These are phyloP conservation scores for Channa striata DNA, from an alignment of 2,797 vertebrate genomes.

Conservation along the genomic window DNA sequence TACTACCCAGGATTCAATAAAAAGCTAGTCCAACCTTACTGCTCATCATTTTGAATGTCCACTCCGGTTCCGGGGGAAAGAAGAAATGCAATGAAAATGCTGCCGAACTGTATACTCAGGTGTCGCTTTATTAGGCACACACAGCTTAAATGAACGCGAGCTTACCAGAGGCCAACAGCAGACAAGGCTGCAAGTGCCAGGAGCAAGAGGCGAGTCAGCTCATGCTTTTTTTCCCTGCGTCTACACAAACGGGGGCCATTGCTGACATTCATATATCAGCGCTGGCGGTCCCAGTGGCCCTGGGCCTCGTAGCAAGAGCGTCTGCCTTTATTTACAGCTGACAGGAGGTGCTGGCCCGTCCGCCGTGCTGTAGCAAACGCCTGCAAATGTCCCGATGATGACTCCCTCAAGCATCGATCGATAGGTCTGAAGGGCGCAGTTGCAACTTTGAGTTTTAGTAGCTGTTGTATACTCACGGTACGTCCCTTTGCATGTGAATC, in stretches of 20 bases:
- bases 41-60: background rate
- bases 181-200: too few relatives aligned
- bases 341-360: conserved; percentile 35
- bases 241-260: conserved; percentile 28
- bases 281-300: conserved; percentile 27
- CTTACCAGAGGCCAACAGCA: background rate
- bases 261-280: conserved; percentile 57
- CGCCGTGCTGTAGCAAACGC: conserved; percentile 10
- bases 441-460: conserved; percentile 3
- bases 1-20: background rate
- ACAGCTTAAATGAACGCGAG: background rate
- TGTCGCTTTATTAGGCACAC: background rate
- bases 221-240: conserved; percentile 21
- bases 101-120: background rate
- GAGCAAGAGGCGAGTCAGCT: conserved; percentile 19
- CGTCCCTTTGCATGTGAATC: background rate
- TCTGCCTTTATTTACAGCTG: conserved; percentile 57
- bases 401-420: conserved; percentile 34
- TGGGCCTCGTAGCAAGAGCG: conserved; percentile 25
- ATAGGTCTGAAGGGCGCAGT: conserved; percentile 22
- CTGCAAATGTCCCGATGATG: conserved; percentile 27
- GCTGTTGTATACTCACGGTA: conserved; percentile 7
- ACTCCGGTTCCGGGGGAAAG: background rate
- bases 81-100: background rate
- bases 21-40: background rate